phyloP scores from a whole-genome alignment of 2,113 vertebrate genomes.

The Larimichthys crocea region DNA sequence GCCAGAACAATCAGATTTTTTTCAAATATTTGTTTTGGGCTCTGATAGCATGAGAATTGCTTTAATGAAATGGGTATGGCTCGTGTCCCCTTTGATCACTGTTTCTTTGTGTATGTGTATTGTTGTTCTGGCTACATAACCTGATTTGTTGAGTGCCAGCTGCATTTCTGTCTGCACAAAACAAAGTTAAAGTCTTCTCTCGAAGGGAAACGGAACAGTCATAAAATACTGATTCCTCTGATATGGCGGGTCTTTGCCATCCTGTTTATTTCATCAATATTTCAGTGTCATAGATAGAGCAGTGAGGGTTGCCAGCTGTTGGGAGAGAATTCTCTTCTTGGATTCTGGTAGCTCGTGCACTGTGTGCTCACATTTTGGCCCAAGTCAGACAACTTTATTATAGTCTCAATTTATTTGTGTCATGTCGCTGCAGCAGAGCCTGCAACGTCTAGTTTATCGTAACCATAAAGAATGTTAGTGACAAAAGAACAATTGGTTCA shows the following conservation, averaged over 20 bases:
- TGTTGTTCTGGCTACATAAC: slow-evolving; percentile 56
- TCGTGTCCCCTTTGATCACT: slow-evolving; percentile 51
- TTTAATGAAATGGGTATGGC: slow-evolving; percentile 58
- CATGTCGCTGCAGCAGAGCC: slow-evolving; percentile 43
- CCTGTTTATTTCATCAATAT: slow-evolving; percentile 67
- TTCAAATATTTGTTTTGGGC: slow-evolving; percentile 17
- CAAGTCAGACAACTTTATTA: slow-evolving; percentile 70
- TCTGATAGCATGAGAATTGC: slow-evolving; percentile 58
- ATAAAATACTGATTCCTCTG: slow-evolving; percentile 52
- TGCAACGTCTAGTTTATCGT: slow-evolving; percentile 72
- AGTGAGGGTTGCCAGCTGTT: slow-evolving; percentile 47
- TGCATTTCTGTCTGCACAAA: slow-evolving; percentile 59
- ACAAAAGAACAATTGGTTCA: slow-evolving; percentile 77
- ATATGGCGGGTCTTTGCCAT: slow-evolving; percentile 42
- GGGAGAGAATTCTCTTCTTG: slow-evolving; percentile 27
- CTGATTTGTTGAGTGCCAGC: slow-evolving; percentile 63
- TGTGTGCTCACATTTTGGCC: slow-evolving; percentile 46
- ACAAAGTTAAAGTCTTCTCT: slow-evolving; percentile 66
- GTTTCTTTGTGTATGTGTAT: slow-evolving; percentile 48
- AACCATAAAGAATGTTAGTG: slow-evolving; percentile 74
- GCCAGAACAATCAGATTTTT: neutral
- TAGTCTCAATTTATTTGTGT: slow-evolving; percentile 72
- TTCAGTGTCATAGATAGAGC: slow-evolving; percentile 52
- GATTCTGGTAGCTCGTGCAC: slow-evolving; percentile 20
- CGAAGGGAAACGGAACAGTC: slow-evolving; percentile 46